Evolutionary conservation across 2,888 invertebrate species (phyloP).

Genomic region (Orchesella flavescens): DNA sequence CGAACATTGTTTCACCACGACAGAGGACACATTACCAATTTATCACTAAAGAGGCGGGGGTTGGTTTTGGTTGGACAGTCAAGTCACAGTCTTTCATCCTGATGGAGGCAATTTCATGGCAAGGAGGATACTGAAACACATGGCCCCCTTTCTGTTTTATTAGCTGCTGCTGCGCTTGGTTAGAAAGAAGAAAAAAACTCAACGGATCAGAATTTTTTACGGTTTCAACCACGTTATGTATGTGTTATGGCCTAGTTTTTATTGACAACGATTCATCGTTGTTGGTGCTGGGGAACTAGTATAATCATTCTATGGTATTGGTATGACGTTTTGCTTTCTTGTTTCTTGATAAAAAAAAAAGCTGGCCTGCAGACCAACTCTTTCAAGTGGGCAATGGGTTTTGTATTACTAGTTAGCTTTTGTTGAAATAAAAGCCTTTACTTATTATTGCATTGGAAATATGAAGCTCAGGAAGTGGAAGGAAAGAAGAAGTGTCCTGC

Average conservation of each 20-base stretch:
- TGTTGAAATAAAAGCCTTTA: neutral
- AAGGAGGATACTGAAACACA: too few species aligned
- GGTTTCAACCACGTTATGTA: neutral
- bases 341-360: neutral
- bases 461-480: constrained; percentile 42
- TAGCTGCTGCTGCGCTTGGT: too few species aligned
- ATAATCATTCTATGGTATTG: neutral
- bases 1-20: neutral
- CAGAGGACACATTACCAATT: neutral
- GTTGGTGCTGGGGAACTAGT: neutral
- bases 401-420: neutral
- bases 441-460: constrained; percentile 20
- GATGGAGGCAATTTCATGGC: neutral
- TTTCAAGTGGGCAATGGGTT: neutral
- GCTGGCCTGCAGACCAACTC: neutral
- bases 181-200: neutral
- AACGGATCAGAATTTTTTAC: neutral
- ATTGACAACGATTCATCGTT: neutral
- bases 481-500: constrained; percentile 35
- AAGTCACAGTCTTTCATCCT: too few species aligned
- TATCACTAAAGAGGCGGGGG: neutral
- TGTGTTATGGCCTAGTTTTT: neutral
- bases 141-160: too few species aligned
- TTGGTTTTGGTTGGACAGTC: too few species aligned
- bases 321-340: constrained; percentile 37